A percentile compares a stretch with the other conserved stretches of the same genome.
Evolutionary conservation across 2,797 vertebrate genomes (phyloP).

Genomic region (Tinamus major): DNA sequence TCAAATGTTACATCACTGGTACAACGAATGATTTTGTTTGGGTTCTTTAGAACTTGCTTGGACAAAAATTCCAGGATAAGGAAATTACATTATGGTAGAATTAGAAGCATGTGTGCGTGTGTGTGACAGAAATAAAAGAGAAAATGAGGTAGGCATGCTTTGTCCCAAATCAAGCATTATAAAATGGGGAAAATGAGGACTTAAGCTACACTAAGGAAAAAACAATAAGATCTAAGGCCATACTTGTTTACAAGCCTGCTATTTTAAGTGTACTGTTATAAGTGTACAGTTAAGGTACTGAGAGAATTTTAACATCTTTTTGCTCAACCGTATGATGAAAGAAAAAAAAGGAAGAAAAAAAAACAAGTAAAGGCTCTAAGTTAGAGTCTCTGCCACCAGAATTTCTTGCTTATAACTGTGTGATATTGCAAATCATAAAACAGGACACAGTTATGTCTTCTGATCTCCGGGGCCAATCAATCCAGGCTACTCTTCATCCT

Average conservation of each 20-base stretch:
- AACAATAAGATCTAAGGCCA: background rate
- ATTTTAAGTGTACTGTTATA: background rate
- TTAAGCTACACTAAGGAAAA: background rate
- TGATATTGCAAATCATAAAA: background rate
- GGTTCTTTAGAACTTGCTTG: background rate
- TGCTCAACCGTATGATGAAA: background rate
- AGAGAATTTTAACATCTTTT: background rate
- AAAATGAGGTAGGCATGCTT: background rate
- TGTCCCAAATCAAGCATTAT: background rate
- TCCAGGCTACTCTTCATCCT: background rate
- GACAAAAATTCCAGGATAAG: background rate
- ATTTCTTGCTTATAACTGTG: rapidly evolving
- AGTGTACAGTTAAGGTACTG: background rate
- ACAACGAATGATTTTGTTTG: background rate
- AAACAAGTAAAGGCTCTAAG: background rate
- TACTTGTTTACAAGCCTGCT: background rate
- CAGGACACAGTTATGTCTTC: background rate
- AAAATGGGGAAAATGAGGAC: background rate
- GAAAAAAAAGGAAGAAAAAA: background rate
- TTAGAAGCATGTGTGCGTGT: background rate
- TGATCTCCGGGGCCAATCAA: background rate
- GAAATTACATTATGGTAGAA: background rate
- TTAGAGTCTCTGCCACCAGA: rapidly evolving
- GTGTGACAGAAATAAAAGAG: background rate
- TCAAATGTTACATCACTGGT: background rate